Evolutionary conservation across 1,140 invertebrate genomes (phyloP).

Genomic region (Drosophila punjabiensis): DNA sequence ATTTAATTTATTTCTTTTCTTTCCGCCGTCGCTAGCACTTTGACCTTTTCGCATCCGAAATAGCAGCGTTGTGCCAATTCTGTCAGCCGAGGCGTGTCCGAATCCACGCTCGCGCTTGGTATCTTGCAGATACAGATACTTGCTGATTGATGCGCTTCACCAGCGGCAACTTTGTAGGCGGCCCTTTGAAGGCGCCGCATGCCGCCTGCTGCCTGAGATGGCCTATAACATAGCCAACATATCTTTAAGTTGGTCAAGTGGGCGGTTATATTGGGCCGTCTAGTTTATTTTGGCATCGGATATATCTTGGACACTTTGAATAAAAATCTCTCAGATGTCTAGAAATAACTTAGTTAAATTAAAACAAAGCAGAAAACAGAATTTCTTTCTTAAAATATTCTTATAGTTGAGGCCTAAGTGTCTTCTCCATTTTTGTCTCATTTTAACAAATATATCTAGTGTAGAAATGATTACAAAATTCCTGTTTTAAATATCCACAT

Average conservation of each 20-base stretch:
- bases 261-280: conserved; percentile 51
- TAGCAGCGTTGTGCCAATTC: conserved; percentile 77
- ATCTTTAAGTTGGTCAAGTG: conserved; percentile 73
- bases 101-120: conserved; percentile 30
- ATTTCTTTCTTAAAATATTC: not conserved
- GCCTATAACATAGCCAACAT: conserved; percentile 51
- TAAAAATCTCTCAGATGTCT: not conserved
- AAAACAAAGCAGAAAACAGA: not conserved
- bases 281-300: conserved; percentile 65
- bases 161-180: conserved; percentile 59
- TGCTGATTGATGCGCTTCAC: conserved; percentile 75
- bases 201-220: conserved; percentile 2
- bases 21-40: conserved; percentile 56
- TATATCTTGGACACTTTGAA: conserved; percentile 1
- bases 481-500: not conserved
- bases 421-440: not conserved
- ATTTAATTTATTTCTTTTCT: conserved; percentile 38
- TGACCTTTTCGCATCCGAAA: conserved; percentile 73
- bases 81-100: conserved; percentile 59
- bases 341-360: not conserved
- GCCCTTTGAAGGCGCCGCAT: conserved; percentile 75
- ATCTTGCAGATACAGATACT: conserved; percentile 56
- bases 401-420: not conserved
- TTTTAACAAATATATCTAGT: not conserved
- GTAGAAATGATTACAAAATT: not conserved